Base-by-base conservation (phyloP, 2,888 invertebrate species). In the Trypoxylon attenuatum region DNA sequence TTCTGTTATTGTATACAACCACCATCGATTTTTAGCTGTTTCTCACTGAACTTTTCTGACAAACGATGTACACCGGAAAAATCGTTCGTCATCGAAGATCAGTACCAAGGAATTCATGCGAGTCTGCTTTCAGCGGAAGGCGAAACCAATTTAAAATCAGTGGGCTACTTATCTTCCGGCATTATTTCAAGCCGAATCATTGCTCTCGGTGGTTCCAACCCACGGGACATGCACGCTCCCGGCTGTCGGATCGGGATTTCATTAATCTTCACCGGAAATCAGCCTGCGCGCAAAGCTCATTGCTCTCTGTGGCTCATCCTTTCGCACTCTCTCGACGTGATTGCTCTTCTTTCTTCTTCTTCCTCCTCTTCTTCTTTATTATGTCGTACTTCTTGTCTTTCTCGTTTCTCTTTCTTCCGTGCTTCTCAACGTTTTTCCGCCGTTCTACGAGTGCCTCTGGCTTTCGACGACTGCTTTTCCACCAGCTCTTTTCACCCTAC, bases 231-330 rank as follows among this genome's bases (percentile, higher is more conserved):
- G 16, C 27, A 41, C 13, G 4, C 6, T 23, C 16, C 16, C 47
- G 25, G 21, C 15, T 16, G 10, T 43, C 29, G 54, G 68, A 71
- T 74, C 62, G 76, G 67, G 66, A 70, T 67, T 74, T 74, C 73
- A 74, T 77, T 71, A 77, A 78, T 77, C 75, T 76, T 63, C 45
- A 6, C 4, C 3, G 13, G 8, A 10, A 13, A 33, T 13, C 13
- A 3, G 5, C 13, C n/a, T n/a, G n/a, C n/a, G n/a, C n/a, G n/a
- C n/a, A n/a, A n/a, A n/a, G n/a, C n/a, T n/a, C n/a, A n/a, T n/a
- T n/a, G n/a, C n/a, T n/a, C n/a, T 53, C 61, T 29, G 33, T 29
- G 21, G 45, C 42, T 57, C 53, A 38, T 58, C 29, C 66, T 38
- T 58, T 43, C 39, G n/a, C n/a, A n/a, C 45, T 47, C 41, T 42